A percentile compares a stretch with the other conserved stretches of the same genome.
Conservation (phyloP, 37 sponge, comb jelly and placozoan species). For the Aphrocallistes beatrix region DNA sequence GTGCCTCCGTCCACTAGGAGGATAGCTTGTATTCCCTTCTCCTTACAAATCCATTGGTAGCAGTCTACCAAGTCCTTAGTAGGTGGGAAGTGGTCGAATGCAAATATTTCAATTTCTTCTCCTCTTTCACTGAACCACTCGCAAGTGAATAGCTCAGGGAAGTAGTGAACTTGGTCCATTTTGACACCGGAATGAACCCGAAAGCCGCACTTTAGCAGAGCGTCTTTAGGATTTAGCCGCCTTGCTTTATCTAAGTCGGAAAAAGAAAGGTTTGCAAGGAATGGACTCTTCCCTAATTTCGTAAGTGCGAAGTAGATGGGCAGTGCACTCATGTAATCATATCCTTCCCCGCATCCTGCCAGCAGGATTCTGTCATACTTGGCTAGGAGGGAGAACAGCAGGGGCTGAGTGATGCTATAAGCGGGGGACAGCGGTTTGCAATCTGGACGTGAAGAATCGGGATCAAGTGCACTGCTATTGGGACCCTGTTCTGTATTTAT, state of each 20-base stretch:
- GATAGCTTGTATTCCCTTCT: conserved; percentile 42
- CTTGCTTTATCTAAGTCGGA: background rate
- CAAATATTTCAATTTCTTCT: conserved; percentile 32
- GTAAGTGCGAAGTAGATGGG: conserved; percentile 42
- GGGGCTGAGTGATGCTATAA: conserved; percentile 9
- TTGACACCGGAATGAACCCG: conserved; percentile 13
- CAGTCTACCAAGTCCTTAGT: conserved; percentile 27
- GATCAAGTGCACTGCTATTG: background rate
- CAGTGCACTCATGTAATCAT: conserved; percentile 46
- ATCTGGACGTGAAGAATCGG: background rate
- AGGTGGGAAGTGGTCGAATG: conserved; percentile 36
- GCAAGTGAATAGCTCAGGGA: conserved; percentile 48
- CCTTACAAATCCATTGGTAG: conserved; percentile 32
- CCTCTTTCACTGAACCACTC: conserved; percentile 33
- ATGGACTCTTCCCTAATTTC: conserved; percentile 31
- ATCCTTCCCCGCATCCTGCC: conserved; percentile 58
- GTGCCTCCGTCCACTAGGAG: conserved; percentile 64
- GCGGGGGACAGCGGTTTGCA: background rate
- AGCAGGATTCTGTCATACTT: conserved; percentile 24
- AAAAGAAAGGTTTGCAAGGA: conserved; percentile 52
- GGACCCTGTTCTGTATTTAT: background rate
- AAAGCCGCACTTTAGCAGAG: conserved; percentile 1
- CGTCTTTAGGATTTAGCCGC: background rate
- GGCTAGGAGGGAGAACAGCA: conserved; percentile 39
- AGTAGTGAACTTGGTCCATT: conserved; percentile 25